Conservation (phyloP, 2,888 invertebrate species). For the Julus scandinavius region DNA sequence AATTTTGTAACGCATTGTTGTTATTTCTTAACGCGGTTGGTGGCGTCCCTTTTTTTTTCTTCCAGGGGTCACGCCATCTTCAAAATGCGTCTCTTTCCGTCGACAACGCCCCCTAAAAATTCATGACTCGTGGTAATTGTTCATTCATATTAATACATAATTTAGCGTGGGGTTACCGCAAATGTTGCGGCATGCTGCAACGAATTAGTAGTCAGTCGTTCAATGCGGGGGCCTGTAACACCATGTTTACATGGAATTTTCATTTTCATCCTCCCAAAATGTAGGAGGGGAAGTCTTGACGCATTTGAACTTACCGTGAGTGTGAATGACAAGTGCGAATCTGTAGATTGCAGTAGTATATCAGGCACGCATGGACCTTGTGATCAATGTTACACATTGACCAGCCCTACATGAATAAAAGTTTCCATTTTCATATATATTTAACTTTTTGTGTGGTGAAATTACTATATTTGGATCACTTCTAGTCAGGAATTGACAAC, state of each 20-base stretch:
- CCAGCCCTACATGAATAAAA: too few relatives aligned
- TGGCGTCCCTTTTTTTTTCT: constrained; percentile 10
- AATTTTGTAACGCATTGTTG: constrained; percentile 33
- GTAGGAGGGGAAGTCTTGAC: neutral
- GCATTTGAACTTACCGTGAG: neutral
- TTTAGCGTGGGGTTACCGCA: constrained; percentile 36
- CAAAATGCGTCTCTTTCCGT: constrained; percentile 12
- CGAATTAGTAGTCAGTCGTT: constrained; percentile 26
- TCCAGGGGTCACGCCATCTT: constrained; percentile 3
- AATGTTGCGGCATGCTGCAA: neutral
- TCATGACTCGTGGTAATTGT: constrained; percentile 35
- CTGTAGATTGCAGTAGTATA: neutral
- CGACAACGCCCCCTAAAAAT: constrained; percentile 45
- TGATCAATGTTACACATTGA: too few relatives aligned
- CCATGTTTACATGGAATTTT: constrained; percentile 15
- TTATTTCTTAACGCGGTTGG: constrained; percentile 33
- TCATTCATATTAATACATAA: constrained; percentile 45
- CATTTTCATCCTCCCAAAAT: neutral
- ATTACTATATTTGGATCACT: too few relatives aligned
- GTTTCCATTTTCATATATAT: too few relatives aligned
- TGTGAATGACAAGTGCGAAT: neutral
- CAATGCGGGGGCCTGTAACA: neutral
- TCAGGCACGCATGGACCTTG: too few relatives aligned
- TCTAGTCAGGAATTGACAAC: too few relatives aligned
- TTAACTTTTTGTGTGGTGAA: too few relatives aligned